Evolutionary conservation across 2,113 vertebrate species (phyloP).

Genomic region (Nibea albiflora): DNA sequence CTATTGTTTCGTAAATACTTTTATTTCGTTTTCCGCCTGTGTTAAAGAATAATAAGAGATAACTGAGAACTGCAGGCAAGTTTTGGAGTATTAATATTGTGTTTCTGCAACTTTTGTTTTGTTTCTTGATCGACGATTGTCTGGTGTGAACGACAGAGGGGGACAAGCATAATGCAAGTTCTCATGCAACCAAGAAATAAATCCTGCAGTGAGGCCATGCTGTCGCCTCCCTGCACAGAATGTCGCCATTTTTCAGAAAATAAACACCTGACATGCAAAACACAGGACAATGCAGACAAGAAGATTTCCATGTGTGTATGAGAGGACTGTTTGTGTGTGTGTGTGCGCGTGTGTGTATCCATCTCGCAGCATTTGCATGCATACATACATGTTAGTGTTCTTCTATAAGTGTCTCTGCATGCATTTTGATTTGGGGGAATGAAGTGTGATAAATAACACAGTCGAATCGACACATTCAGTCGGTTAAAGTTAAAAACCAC

Average conservation of each 20-base stretch:
- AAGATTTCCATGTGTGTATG: not conserved
- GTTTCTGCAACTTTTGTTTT: not conserved
- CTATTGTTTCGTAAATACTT: no score
- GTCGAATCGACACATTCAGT: not conserved
- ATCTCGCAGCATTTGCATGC: not conserved
- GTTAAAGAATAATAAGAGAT: no score
- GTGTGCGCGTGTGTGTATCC: not conserved
- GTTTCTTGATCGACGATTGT: not conserved
- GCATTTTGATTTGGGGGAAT: constrained; percentile 1
- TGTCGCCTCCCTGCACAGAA: not conserved
- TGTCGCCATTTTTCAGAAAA: not conserved
- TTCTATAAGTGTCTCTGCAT: not conserved
- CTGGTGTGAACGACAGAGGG: not conserved
- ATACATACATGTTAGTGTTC: not conserved
- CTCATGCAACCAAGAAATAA: constrained; percentile 20
- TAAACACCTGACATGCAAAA: constrained; percentile 8
- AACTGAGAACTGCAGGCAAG: not conserved
- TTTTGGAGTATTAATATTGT: not conserved
- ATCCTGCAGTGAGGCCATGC: not conserved
- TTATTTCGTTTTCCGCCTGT: no score
- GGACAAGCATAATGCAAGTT: not conserved
- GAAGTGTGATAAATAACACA: not conserved
- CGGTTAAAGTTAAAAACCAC: not conserved
- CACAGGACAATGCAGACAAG: not conserved
- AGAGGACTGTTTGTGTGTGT: not conserved